Percentiles rank a stretch among this genome's conserved stretches.
These are phyloP conservation scores for Oscarella lobularis DNA, from an alignment of 37 sponge, comb jelly and placozoan genomes.

Conservation along the genomic window DNA sequence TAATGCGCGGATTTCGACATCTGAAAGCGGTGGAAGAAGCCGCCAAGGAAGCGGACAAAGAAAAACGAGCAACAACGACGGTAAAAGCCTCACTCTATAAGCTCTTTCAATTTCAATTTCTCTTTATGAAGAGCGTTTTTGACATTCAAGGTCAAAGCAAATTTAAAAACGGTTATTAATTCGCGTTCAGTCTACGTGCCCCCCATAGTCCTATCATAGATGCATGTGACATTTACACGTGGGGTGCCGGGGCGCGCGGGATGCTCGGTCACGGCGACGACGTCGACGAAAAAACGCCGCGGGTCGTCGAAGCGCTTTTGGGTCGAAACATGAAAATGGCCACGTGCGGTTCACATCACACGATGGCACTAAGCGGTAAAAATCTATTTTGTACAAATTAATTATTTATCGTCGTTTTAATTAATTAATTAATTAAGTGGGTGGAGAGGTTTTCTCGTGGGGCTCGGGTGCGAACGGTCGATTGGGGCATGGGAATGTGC, in stretches of 20 bases:
- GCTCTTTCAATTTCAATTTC: too few species aligned
- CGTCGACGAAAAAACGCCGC: conserved; percentile 31
- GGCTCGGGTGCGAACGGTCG: conserved; percentile 76
- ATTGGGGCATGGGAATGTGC: conserved; percentile 77
- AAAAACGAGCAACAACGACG: neutral
- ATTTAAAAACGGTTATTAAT: too few species aligned
- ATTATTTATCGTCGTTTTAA: neutral
- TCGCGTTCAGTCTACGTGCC: too few species aligned
- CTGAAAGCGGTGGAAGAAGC: conserved; percentile 22
- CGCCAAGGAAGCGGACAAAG: neutral
- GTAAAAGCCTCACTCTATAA: too few species aligned
- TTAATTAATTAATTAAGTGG: too few species aligned
- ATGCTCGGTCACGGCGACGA: conserved; percentile 83
- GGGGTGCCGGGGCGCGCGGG: conserved; percentile 62
- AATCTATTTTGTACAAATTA: neutral
- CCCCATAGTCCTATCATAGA: too few species aligned
- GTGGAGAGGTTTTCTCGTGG: conserved; percentile 81
- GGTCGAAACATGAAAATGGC: conserved; percentile 49
- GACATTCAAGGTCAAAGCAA: neutral
- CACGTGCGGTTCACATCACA: conserved; percentile 45
- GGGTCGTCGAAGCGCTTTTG: conserved; percentile 69
- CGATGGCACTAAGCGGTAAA: conserved; percentile 68
- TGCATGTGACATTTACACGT: conserved; percentile 82
- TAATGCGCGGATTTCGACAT: conserved; percentile 48
- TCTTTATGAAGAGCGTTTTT: too few species aligned